Base-by-base conservation (phyloP, 2,797 vertebrate genomes). In the Gadopsis bispinosus region DNA sequence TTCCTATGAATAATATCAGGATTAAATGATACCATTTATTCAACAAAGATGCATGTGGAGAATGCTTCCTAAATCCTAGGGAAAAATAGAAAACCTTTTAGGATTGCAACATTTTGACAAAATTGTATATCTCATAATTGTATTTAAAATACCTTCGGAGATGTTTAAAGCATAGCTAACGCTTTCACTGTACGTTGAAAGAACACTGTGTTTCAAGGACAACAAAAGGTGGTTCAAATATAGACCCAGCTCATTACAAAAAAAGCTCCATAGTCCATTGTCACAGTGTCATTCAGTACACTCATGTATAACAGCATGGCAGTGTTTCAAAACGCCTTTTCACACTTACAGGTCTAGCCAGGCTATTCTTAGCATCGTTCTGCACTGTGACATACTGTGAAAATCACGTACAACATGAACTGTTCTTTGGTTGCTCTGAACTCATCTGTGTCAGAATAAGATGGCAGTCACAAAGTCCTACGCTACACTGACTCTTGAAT, bases 311-410 rank as follows among this genome's bases (percentile, higher is more conserved):
- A 83, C 80, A 72, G 41, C 80, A 67, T 78, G 73, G 71, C 72
- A 69, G 37, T 41, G 51, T 73, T 86, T 85, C 86, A 81, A 80
- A 88, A 83, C 26, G 54, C 37, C 79, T 85, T 74, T 83, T 82
- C 85, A 81, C 78, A 88, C 80, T 43, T 83, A 26, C 76, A 85
- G 76, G 64, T 86, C 73, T 56, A 66, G 75, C 62, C 58, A 41
- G 75, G 75, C 77, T 89, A 83, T 93, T 91, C 84, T 88, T 80
- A 80, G 85, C 62, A 68, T 61, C 65, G 73, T 60, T 81, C 75
- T 75, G 41, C 73, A 69, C 41, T 53, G 55, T 74, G 81, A 69
- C 75, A 60, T 63, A n/a, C 73, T 83, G 87, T 75, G 73, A 85
- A 83, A 80, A 77, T 56, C 79, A 71, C 64, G 17, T 8, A 47